A percentile compares a stretch with the other conserved stretches of the same genome.
Evolutionary conservation across 2,888 invertebrate species (phyloP).

Genomic region (Ectobius pallidus): DNA sequence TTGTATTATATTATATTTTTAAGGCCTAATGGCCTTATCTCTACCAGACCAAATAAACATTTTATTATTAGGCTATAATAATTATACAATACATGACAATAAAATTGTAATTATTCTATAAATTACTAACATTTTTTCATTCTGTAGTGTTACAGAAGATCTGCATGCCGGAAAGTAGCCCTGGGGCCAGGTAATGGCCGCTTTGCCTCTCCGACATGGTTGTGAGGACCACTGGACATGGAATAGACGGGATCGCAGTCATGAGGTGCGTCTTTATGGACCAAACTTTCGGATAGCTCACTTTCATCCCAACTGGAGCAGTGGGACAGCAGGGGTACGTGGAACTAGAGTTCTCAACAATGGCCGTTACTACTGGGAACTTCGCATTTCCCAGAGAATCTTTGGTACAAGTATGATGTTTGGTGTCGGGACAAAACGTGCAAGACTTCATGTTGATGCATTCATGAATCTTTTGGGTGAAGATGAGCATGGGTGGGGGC

Average conservation of each 20-base stretch:
- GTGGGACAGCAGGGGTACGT: slow-evolving; percentile 73
- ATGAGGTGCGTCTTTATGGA: slow-evolving; percentile 64
- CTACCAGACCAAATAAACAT: too few species aligned
- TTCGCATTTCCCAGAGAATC: slow-evolving; percentile 66
- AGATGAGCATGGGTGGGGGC: slow-evolving; percentile 72
- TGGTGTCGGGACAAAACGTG: slow-evolving; percentile 65
- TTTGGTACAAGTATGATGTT: slow-evolving; percentile 81
- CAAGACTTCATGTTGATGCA: slow-evolving; percentile 67
- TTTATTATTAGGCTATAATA: too few species aligned
- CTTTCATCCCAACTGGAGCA: slow-evolving; percentile 79
- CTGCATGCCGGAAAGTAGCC: slow-evolving; percentile 9
- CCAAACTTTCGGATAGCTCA: slow-evolving; percentile 63
- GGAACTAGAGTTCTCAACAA: slow-evolving; percentile 70
- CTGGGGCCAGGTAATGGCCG: slow-evolving; percentile 33
- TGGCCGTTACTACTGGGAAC: slow-evolving; percentile 68
- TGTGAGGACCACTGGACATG: slow-evolving; percentile 73
- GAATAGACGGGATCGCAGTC: slow-evolving; percentile 63
- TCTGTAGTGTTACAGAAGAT: neutral
- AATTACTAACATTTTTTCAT: too few species aligned
- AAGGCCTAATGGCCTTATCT: too few species aligned
- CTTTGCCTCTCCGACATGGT: slow-evolving; percentile 56
- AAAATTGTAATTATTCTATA: too few species aligned
- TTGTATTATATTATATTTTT: too few species aligned
- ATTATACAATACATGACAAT: too few species aligned
- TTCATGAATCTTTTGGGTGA: slow-evolving; percentile 76